A percentile compares a stretch with the other conserved stretches of the same genome.
Conservation (phyloP, 2,113 vertebrate genomes). For the Euleptes europaea region DNA sequence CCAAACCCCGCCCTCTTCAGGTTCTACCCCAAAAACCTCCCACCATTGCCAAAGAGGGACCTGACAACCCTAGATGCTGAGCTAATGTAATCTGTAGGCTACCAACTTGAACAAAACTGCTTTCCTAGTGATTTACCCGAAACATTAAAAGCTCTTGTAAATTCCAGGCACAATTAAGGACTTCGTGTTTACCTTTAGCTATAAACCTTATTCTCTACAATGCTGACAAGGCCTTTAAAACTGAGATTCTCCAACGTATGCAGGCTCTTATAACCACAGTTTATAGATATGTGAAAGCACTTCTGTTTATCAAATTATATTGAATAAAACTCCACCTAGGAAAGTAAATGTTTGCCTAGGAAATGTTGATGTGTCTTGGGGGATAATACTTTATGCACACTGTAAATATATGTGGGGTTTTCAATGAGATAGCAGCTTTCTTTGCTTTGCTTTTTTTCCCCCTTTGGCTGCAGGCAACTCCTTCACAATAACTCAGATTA, state of each 20-base stretch:
- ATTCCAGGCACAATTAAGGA: neutral
- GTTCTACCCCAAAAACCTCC: too few species aligned
- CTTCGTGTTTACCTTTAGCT: neutral
- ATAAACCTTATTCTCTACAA: neutral
- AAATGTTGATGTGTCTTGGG: neutral
- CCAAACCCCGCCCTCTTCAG: too few species aligned
- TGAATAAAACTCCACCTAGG: slow-evolving; percentile 10
- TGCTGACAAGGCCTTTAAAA: slow-evolving; percentile 6
- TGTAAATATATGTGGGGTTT: accelerated
- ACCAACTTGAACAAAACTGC: neutral
- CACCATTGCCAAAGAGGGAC: too few species aligned
- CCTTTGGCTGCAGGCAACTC: neutral
- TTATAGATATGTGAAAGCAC: neutral
- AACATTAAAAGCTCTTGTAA: neutral
- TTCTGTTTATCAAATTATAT: accelerated
- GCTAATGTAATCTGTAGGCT: neutral
- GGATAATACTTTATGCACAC: neutral
- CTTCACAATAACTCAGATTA: neutral
- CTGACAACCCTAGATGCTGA: too few species aligned
- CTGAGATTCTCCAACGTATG: neutral
- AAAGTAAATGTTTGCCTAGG: neutral
- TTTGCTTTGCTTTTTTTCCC: neutral
- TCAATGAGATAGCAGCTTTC: neutral
- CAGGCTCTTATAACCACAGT: neutral
- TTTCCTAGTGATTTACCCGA: slow-evolving; percentile 6